These are phyloP conservation scores for Sipha flava DNA, from an alignment of 1,140 invertebrate species.

Conservation along the genomic window DNA sequence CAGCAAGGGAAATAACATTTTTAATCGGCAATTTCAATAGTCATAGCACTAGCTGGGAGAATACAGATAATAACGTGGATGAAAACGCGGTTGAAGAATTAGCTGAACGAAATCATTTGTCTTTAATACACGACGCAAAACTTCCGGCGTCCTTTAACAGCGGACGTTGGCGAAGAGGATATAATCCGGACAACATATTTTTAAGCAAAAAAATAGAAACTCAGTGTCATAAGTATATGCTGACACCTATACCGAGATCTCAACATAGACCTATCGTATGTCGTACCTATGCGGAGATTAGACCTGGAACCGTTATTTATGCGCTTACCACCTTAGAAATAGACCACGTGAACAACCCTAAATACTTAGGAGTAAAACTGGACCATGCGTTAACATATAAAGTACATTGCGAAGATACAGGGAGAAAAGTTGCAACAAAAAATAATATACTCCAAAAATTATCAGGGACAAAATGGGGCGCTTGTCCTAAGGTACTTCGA, in stretches of 20 bases:
- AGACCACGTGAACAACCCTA: background rate
- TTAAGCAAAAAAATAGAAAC: background rate
- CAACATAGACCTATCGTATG: slow-evolving; percentile 24
- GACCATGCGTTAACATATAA: background rate
- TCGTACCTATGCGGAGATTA: background rate
- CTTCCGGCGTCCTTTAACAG: background rate
- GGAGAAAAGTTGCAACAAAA: background rate
- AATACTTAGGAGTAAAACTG: background rate
- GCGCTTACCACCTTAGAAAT: slow-evolving; percentile 1
- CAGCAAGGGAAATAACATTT: too few species aligned
- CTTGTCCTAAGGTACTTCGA: background rate
- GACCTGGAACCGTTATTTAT: background rate
- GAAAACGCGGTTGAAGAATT: background rate
- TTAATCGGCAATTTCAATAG: too few species aligned
- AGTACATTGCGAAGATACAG: background rate
- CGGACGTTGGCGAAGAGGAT: background rate
- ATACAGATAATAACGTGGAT: background rate
- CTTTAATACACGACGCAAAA: background rate
- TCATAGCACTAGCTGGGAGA: too few species aligned
- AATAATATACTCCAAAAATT: background rate
- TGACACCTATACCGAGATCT: background rate
- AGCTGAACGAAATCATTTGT: background rate
- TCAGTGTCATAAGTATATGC: background rate
- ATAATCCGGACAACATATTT: slow-evolving; percentile 15
- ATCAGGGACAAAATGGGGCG: too few species aligned